Percentiles rank a stretch among this genome's conserved stretches.
Conservation (phyloP, 2,113 vertebrate genomes). For the Ginglymostoma cirratum region DNA sequence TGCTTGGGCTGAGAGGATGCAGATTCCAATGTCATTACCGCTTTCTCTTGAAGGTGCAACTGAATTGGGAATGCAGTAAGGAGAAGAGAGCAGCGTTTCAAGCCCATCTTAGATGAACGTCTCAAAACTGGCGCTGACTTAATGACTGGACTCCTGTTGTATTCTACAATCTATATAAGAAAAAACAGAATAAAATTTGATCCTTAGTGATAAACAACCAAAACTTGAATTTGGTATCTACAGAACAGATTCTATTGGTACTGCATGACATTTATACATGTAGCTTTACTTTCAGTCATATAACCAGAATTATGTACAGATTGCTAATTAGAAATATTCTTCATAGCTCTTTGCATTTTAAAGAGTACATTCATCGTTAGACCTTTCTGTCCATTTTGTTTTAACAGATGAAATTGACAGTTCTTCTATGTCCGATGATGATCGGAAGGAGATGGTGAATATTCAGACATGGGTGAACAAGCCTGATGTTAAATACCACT, state of each 20-base stretch:
- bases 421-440: constrained; percentile 93
- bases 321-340: background rate
- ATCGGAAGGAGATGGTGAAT: constrained; percentile 92
- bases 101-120: background rate
- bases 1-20: background rate
- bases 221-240: no score
- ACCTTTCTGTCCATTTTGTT: constrained; percentile 41
- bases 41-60: background rate
- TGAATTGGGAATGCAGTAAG: background rate
- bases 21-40: background rate
- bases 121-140: background rate
- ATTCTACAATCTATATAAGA: background rate
- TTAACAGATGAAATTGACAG: constrained; percentile 90
- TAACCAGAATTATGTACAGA: background rate
- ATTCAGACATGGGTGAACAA: constrained; percentile 98
- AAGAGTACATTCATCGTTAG: background rate
- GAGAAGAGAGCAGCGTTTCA: background rate
- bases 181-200: background rate
- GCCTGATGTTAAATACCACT: constrained; percentile 89
- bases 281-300: background rate
- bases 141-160: background rate
- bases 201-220: background rate
- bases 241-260: background rate
- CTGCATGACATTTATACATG: background rate
- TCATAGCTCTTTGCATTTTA: background rate